These are phyloP conservation scores for Bombus difficillimus DNA, from an alignment of 1,140 invertebrate species.

Conservation along the genomic window DNA sequence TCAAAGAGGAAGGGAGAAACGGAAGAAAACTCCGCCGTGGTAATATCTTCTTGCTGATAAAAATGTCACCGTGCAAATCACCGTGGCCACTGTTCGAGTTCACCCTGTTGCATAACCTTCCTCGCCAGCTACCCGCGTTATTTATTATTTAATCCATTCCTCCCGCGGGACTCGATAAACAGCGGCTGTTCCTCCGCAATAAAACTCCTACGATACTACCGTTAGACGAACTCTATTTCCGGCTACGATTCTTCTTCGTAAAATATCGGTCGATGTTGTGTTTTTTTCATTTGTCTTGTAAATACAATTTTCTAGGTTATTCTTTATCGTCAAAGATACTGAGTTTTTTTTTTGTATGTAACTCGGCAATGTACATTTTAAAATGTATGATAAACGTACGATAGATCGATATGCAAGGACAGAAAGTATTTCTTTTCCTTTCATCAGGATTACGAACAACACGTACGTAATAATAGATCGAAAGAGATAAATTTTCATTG, in stretches of 20 bases:
- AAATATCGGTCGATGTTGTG: background rate
- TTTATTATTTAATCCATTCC: conserved; percentile 32
- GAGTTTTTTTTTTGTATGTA: background rate
- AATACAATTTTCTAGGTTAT: background rate
- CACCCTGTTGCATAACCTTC: background rate
- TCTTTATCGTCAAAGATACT: background rate
- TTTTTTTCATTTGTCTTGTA: background rate
- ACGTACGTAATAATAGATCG: no score
- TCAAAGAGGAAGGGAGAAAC: background rate
- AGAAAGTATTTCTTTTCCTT: background rate
- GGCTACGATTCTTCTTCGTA: background rate
- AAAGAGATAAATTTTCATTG: background rate
- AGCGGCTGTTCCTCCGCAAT: background rate
- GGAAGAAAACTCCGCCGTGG: background rate
- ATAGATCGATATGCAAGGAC: background rate
- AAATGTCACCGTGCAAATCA: background rate
- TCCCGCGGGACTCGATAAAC: background rate
- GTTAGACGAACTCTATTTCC: background rate
- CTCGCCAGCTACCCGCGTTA: background rate
- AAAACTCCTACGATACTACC: background rate
- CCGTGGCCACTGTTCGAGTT: background rate
- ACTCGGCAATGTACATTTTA: background rate
- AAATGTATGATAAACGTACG: background rate
- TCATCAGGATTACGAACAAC: no score
- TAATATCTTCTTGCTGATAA: background rate